Conservation (phyloP, 2,888 invertebrate genomes). For the Phyto melanocephala region DNA sequence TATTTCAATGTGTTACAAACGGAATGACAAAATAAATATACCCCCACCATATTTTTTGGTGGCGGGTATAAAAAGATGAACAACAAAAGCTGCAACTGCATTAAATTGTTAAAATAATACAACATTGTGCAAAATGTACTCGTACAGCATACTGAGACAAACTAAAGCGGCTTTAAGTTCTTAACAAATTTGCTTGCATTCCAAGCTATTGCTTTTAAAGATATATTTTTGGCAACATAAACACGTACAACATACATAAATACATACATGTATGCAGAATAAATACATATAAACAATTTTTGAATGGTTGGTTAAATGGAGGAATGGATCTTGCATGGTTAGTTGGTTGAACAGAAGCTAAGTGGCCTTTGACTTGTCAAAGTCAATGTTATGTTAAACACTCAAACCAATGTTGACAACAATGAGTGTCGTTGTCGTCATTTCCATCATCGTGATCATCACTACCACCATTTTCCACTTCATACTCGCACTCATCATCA, state of each 20-base stretch:
- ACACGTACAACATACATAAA: background rate
- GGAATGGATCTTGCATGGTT: slow-evolving; percentile 6
- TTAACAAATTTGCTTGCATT: slow-evolving; percentile 41
- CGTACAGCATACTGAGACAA: too few relatives aligned
- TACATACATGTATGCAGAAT: background rate
- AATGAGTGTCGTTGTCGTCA: slow-evolving; percentile 60
- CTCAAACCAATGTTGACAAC: slow-evolving; percentile 61
- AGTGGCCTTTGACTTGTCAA: slow-evolving; percentile 68
- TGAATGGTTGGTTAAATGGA: slow-evolving; percentile 28
- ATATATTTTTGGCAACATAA: slow-evolving; percentile 8
- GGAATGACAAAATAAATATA: too few relatives aligned
- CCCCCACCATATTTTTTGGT: too few relatives aligned
- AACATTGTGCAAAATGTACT: slow-evolving; percentile 24
- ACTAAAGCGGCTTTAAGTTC: slow-evolving; percentile 12
- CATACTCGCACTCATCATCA: background rate
- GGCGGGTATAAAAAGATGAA: too few relatives aligned
- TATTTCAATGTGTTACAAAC: too few relatives aligned
- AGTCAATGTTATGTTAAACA: slow-evolving; percentile 66
- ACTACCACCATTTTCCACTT: slow-evolving; percentile 7
- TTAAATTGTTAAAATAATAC: slow-evolving; percentile 2
- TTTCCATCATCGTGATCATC: slow-evolving; percentile 28
- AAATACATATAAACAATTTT: background rate
- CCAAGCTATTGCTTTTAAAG: slow-evolving; percentile 17
- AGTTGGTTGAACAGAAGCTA: slow-evolving; percentile 52
- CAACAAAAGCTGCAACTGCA: slow-evolving; percentile 39